Evolutionary conservation across 1,140 invertebrate species (phyloP).

Genomic region (Odontomachus brunneus): DNA sequence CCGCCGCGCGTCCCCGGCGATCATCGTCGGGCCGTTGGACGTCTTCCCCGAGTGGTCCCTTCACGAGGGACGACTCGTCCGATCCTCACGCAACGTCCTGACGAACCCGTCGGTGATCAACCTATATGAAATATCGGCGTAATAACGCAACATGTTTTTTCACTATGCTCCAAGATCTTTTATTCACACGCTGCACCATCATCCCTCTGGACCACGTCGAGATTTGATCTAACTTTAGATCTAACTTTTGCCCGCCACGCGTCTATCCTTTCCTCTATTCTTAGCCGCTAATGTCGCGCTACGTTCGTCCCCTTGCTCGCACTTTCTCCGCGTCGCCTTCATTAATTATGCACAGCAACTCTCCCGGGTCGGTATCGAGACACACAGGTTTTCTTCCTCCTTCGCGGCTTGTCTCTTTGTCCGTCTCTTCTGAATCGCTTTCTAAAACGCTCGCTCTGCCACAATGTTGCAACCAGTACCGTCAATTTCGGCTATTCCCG

Average conservation of each 20-base stretch:
- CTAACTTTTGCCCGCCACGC: too few species aligned
- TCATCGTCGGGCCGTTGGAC: not conserved
- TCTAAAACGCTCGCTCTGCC: not conserved
- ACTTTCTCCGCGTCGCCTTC: slow-evolving; percentile 30
- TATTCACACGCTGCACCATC: too few species aligned
- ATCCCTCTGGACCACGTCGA: too few species aligned
- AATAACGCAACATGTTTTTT: too few species aligned
- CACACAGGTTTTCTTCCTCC: not conserved
- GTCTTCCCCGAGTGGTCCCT: too few species aligned
- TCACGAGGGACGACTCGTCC: too few species aligned
- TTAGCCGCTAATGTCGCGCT: slow-evolving; percentile 7
- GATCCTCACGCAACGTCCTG: too few species aligned
- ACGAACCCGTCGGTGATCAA: too few species aligned
- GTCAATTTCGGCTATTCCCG: too few species aligned
- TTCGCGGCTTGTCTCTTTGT: not conserved
- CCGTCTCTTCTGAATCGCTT: slow-evolving; percentile 3
- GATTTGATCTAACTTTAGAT: too few species aligned
- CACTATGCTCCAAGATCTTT: too few species aligned
- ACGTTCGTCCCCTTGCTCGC: not conserved
- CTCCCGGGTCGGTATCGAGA: slow-evolving; percentile 22
- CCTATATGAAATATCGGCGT: too few species aligned
- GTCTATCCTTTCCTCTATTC: not conserved
- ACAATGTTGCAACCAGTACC: not conserved
- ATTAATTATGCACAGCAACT: slow-evolving; percentile 27
- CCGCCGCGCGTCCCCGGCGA: not conserved